Evolutionary conservation across 2,797 vertebrate species (phyloP), one percentile per base, ranked within the genome.

Genomic region (Spheniscus humboldti): DNA sequence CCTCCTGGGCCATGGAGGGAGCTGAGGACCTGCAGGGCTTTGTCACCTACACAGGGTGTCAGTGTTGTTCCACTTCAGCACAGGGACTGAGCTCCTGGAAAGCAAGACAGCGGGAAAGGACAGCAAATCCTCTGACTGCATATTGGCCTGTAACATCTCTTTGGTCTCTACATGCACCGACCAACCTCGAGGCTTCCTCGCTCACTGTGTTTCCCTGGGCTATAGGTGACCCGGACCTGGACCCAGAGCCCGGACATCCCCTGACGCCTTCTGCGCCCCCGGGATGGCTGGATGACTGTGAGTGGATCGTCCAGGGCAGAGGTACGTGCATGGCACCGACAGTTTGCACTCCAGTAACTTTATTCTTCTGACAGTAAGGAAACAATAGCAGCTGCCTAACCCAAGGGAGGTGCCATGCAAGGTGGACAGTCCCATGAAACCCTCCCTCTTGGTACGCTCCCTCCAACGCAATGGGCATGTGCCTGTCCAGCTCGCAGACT

Each of bases 181-280:
- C 56, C 4, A 4, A 2, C 62, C 63, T 7, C 11, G 11, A 11
- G 33, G 25, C 7, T 16, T 4, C 78, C 71, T 28, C 3, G 0
- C 8, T 7, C 48, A 0, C 39, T 1, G 48, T 7, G 53, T 17
- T 13, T 3, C 37, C 37, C 5, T 6, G 74, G 23, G 11, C 28
- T 10, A 0, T 0, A 5, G 48, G 63, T 9, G 56, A 13, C 1
- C 95, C 91, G 37, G 98, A 98, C 78, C 97, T 98, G 19, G 98
- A 95, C 79, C 98, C 97, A 4, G 97, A 98, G 39, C 98, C 97
- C 4, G 98, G 98, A 87, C 94, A 97, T 11, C 97, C 98, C 0
- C 96, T 96, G 71, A 93, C 77, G 0, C 98, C 98, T 15, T 96
- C 98, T 23, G 93, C 95, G 62, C 98, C 98, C 53, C 94, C 97